These are phyloP conservation scores for Panorpa germanica DNA, from an alignment of 2,888 invertebrate genomes.

Conservation along the genomic window DNA sequence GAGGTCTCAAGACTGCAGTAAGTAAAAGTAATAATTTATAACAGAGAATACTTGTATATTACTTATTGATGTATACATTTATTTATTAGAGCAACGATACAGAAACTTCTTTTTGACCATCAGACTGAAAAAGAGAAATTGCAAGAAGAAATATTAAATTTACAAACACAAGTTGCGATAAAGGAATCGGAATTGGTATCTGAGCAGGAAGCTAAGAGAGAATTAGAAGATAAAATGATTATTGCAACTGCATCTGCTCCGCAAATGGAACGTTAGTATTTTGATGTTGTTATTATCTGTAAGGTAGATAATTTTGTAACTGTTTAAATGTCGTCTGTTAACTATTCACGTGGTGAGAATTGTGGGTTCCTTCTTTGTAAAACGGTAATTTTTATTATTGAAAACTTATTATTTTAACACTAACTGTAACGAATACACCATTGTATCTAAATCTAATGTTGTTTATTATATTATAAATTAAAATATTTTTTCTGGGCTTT, in stretches of 20 bases:
- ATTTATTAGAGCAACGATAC: no score
- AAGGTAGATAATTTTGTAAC: no score
- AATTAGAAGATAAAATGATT: no score
- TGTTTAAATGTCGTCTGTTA: no score
- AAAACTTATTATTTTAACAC: not conserved
- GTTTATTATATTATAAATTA: not conserved
- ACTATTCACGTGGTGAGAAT: no score
- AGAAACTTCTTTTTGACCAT: conserved; percentile 16
- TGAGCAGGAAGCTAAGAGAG: no score
- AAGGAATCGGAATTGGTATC: no score
- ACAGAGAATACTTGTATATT: conserved; percentile 4
- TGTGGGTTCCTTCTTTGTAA: not conserved
- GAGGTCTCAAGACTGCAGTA: conserved; percentile 53
- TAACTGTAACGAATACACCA: not conserved
- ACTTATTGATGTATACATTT: conserved; percentile 1
- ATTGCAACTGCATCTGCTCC: conserved; percentile 25
- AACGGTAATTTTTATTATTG: not conserved
- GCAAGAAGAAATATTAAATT: conserved; percentile 21
- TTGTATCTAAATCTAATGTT: conserved; percentile 2
- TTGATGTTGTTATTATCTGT: not conserved
- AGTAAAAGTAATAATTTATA: conserved; percentile 10
- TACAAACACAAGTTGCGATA: no score
- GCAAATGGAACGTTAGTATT: conserved; percentile 25
- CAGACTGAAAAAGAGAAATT: conserved; percentile 26
- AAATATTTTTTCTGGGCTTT: conserved; percentile 3